Conservation (phyloP, 2,888 invertebrate species). For the Orthosia gracilis region DNA sequence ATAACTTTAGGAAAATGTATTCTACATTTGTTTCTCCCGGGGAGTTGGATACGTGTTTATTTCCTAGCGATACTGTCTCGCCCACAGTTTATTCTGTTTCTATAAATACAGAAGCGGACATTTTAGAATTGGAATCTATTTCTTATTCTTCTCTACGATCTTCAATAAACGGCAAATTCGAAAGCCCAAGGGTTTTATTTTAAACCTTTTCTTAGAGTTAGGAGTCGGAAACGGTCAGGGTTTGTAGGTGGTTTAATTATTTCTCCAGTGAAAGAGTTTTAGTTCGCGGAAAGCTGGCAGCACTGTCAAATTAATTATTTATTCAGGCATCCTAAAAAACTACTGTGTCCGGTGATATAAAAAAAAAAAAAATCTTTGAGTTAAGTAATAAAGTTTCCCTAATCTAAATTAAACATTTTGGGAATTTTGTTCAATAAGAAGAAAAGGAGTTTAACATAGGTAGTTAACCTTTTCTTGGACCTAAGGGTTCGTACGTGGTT, state of each 20-base stretch:
- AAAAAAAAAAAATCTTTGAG: constrained; percentile 3
- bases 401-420: constrained; percentile 22
- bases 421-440: neutral
- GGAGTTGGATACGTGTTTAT: constrained; percentile 62
- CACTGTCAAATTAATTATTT: neutral
- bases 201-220: constrained; percentile 33
- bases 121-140: constrained; percentile 65
- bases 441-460: constrained; percentile 2
- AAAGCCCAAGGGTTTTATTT: constrained; percentile 34
- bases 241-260: constrained; percentile 51
- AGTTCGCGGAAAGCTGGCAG: neutral
- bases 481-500: constrained; percentile 38
- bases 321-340: neutral
- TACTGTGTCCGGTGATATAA: neutral
- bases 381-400: neutral
- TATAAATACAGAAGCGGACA: constrained; percentile 65
- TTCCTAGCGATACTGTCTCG: constrained; percentile 50
- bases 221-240: neutral
- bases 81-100: constrained; percentile 62
- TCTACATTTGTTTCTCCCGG: constrained; percentile 52
- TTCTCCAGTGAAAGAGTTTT: neutral
- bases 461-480: constrained; percentile 31
- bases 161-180: constrained; percentile 56
- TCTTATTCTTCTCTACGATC: constrained; percentile 59
- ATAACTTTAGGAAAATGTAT: constrained; percentile 60